Conservation (phyloP, 1,140 invertebrate species). For the Leptonema lineaticorne region DNA sequence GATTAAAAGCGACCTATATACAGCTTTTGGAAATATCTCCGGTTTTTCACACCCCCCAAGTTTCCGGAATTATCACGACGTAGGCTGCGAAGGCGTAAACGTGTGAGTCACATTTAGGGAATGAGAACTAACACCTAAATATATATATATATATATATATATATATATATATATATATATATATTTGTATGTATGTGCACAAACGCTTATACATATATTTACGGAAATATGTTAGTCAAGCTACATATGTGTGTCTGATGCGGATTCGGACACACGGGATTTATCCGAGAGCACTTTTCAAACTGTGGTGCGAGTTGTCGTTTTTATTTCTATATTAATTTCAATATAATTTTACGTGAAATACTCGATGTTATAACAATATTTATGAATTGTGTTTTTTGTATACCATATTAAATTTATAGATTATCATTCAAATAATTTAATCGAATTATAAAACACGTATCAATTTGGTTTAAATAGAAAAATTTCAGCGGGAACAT, state of each 20-base stretch:
- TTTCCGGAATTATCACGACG: constrained; percentile 13
- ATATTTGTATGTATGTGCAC: no score
- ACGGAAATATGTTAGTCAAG: neutral
- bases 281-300: neutral
- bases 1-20: no score
- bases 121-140: constrained; percentile 29
- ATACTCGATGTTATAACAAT: neutral
- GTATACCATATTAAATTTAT: neutral
- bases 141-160: no score
- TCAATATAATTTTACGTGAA: neutral
- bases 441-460: no score
- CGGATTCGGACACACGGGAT: neutral
- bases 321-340: no score
- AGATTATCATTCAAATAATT: neutral
- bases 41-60: no score
- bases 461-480: no score
- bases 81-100: constrained; percentile 18
- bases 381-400: neutral
- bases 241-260: neutral
- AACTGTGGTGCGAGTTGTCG: neutral
- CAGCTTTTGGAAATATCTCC: neutral
- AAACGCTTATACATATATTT: no score
- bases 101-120: constrained; percentile 29
- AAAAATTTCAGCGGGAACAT: no score
- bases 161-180: no score